Evolutionary conservation across 2,113 vertebrate genomes (phyloP).

Genomic region (Tupaia chinensis): DNA sequence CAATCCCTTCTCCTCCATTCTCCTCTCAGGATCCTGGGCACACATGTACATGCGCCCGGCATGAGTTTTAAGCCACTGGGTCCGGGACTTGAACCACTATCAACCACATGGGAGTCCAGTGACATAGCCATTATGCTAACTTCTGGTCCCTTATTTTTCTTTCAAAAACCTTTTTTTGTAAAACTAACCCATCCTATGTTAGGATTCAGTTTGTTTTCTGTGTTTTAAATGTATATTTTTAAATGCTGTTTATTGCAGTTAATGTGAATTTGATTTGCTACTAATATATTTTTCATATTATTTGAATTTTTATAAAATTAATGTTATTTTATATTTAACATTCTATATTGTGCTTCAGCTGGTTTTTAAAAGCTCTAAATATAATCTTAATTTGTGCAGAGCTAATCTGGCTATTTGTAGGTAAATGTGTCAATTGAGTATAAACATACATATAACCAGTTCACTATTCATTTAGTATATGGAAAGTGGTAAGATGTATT

Average conservation of each 20-base stretch:
- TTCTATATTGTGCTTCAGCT: not conserved
- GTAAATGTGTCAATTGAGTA: not conserved
- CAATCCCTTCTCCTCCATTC: no score
- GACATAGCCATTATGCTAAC: no score
- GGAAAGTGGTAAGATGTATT: not conserved
- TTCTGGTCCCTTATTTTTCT: not conserved
- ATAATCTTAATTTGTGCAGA: not conserved
- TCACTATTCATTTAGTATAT: not conserved
- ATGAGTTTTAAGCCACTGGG: no score
- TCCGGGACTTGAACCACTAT: no score
- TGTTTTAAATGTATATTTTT: not conserved
- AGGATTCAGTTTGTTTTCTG: not conserved
- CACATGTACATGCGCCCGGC: no score
- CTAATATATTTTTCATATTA: not conserved
- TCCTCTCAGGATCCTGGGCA: no score
- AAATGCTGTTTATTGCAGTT: not conserved
- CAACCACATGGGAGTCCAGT: no score
- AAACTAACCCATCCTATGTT: not conserved
- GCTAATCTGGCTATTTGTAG: not conserved
- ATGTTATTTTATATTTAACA: not conserved
- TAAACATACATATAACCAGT: not conserved
- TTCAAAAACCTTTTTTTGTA: not conserved
- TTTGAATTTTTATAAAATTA: not conserved
- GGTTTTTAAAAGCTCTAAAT: not conserved
- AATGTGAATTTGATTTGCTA: not conserved